These are phyloP conservation scores for Semotilus atromaculatus DNA, from an alignment of 2,797 vertebrate genomes.

Conservation along the genomic window DNA sequence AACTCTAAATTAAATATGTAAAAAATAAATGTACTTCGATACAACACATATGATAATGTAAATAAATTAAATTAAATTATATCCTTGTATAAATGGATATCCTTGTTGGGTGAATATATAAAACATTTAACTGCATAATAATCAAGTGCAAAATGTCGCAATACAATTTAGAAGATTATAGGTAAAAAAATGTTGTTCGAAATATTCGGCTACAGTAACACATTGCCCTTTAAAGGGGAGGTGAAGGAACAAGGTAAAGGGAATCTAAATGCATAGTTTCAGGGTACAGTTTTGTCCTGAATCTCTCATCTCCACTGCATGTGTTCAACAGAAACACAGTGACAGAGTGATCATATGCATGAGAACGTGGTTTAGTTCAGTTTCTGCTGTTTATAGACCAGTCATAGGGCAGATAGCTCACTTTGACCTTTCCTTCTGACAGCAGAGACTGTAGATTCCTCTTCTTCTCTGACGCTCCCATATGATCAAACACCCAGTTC, in stretches of 20 bases:
- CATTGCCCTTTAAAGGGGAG: constrained; percentile 27
- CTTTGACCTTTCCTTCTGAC: constrained; percentile 75
- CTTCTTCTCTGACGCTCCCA: constrained; percentile 81
- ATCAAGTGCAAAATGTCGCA: constrained; percentile 45
- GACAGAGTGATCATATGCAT: constrained; percentile 6
- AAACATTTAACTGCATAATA: constrained; percentile 12
- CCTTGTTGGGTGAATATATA: background rate
- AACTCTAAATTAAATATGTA: background rate
- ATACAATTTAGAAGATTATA: constrained; percentile 57
- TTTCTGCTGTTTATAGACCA: constrained; percentile 79
- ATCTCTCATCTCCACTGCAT: constrained; percentile 7
- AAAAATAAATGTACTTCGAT: background rate
- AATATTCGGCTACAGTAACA: constrained; percentile 27
- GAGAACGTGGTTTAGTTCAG: constrained; percentile 62
- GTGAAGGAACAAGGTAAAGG: constrained; percentile 31
- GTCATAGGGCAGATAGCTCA: constrained; percentile 82
- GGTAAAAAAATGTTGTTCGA: constrained; percentile 36
- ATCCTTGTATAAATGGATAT: constrained; percentile 3
- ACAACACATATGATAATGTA: constrained; percentile 2
- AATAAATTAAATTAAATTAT: background rate
- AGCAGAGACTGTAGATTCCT: constrained; percentile 74
- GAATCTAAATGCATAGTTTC: constrained; percentile 52
- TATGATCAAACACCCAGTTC: constrained; percentile 81
- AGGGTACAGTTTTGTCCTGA: constrained; percentile 31
- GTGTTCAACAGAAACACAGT: constrained; percentile 29